Evolutionary conservation across 2,888 invertebrate species (phyloP), one percentile per base, ranked within the genome.

Genomic region (Trachelus iudaicus): DNA sequence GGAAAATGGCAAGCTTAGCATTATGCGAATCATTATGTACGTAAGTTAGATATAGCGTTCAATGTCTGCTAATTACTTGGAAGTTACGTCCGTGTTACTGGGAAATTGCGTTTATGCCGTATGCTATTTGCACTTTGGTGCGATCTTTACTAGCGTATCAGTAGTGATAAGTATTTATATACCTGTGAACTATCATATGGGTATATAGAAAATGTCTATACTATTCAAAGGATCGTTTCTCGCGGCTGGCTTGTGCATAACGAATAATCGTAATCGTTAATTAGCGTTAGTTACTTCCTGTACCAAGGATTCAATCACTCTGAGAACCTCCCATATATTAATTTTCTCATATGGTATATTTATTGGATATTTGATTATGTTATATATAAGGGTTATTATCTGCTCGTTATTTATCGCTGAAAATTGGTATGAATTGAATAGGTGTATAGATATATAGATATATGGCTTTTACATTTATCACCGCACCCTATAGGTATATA

Each of bases 121-220:
- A 73, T 75, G 56, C 15, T 56, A 73, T 78, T 78, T 78, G 78
- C 78, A 78, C 73, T 76, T 78, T 78, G 73, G 68, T 78, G 71
- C 75, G 78, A 76, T 75, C 76, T 75, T 76, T 76, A 73, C 75
- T 31, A 15, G 68, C 23, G 23, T 56, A 56, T 56, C 23, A 9
- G 56, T 56, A 23, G 23, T 9, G 56, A 56, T 56, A 56, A 23
- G 56, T 56, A 23, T 56, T 56, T 56, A 56, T 56, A 15, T 56
- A 23, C 23, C 56, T 23, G 9, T 23, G 23, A 56, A 56, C 23
- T 56, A 23, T 56, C 23, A 23, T 9, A 40, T 4, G 37, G 40
- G 40, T 13, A 15, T 40, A 40, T 4, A 23, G 56, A 23, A 56
- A 56, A 56, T 2, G 6, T 23, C 40, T 40, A 23, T 40, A 56